Conservation (phyloP, 2,888 invertebrate species). For the Rhogogaster chlorosoma region DNA sequence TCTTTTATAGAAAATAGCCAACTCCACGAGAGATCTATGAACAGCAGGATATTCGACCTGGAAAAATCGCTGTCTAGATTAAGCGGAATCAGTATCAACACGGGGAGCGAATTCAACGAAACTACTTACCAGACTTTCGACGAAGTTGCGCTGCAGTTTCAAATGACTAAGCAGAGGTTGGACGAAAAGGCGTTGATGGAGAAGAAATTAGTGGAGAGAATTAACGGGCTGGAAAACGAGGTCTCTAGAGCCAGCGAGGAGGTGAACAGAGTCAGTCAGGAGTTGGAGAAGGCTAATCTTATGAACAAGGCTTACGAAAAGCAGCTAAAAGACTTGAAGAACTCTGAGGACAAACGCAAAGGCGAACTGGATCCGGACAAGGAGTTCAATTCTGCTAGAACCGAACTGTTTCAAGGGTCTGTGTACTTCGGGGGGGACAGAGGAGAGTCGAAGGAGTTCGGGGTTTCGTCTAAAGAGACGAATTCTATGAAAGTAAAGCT, state of each 20-base stretch:
- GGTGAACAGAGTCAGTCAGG: conserved; percentile 61
- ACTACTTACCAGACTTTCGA: conserved; percentile 73
- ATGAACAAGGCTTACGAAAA: conserved; percentile 73
- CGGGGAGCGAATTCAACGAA: conserved; percentile 69
- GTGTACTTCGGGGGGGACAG: conserved; percentile 57
- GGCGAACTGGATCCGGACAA: conserved; percentile 60
- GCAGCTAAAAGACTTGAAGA: conserved; percentile 74
- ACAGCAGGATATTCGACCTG: conserved; percentile 64
- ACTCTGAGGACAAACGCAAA: conserved; percentile 70
- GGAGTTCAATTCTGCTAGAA: conserved; percentile 51
- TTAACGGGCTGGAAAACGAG: conserved; percentile 80
- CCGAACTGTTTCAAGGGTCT: conserved; percentile 57
- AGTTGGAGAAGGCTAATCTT: conserved; percentile 68
- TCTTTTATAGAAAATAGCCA: conserved; percentile 70
- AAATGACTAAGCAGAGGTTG: conserved; percentile 68
- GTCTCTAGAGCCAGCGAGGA: conserved; percentile 44
- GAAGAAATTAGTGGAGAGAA: conserved; percentile 78
- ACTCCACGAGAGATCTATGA: conserved; percentile 67
- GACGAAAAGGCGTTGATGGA: conserved; percentile 77
- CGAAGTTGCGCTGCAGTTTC: conserved; percentile 69
- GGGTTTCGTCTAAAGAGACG: conserved; percentile 42
- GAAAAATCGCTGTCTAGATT: conserved; percentile 71
- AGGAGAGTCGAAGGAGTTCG: conserved; percentile 57
- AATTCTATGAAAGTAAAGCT: conserved; percentile 8
- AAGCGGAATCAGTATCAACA: conserved; percentile 68